A percentile compares a stretch with the other conserved stretches of the same genome.
phyloP scores from a whole-genome alignment of 2,113 vertebrate genomes.

The Ageneiosus marmoratus region DNA sequence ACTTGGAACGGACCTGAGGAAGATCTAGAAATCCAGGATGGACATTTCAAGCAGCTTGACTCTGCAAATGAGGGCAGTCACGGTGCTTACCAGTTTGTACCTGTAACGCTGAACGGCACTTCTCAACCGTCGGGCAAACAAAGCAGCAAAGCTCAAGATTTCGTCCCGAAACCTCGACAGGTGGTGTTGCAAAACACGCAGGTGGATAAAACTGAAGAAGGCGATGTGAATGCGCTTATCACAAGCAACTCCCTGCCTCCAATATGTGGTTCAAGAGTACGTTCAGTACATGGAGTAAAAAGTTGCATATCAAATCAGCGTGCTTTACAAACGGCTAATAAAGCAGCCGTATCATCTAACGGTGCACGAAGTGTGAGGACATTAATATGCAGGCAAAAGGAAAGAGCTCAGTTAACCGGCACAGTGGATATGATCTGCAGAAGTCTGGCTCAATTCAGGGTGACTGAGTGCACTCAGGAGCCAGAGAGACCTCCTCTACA shows the following conservation, averaged over 20 bases:
- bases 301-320: slow-evolving; percentile 6
- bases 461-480: background rate
- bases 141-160: slow-evolving; percentile 24
- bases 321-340: slow-evolving; percentile 35
- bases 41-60: slow-evolving; percentile 20
- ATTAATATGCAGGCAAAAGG: slow-evolving; percentile 44
- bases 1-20: slow-evolving; percentile 41
- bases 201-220: slow-evolving; percentile 27
- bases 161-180: slow-evolving; percentile 25
- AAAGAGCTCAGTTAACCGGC: slow-evolving; percentile 22
- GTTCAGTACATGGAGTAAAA: slow-evolving; percentile 14
- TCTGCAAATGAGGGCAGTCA: background rate
- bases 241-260: slow-evolving; percentile 59
- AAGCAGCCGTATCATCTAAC: slow-evolving; percentile 35
- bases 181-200: slow-evolving; percentile 24
- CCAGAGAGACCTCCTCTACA: background rate
- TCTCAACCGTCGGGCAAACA: slow-evolving; percentile 1
- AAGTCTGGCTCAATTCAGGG: slow-evolving; percentile 28
- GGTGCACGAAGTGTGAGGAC: slow-evolving; percentile 22
- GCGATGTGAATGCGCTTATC: background rate
- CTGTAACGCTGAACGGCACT: background rate
- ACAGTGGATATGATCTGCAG: slow-evolving; percentile 25
- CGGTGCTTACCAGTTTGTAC: slow-evolving; percentile 3
- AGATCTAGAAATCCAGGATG: slow-evolving; percentile 33
- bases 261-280: slow-evolving; percentile 53